Percentiles rank a stretch among this genome's conserved stretches.
phyloP scores from a whole-genome alignment of 23 tunicate species.

The Phallusia fumigata region DNA sequence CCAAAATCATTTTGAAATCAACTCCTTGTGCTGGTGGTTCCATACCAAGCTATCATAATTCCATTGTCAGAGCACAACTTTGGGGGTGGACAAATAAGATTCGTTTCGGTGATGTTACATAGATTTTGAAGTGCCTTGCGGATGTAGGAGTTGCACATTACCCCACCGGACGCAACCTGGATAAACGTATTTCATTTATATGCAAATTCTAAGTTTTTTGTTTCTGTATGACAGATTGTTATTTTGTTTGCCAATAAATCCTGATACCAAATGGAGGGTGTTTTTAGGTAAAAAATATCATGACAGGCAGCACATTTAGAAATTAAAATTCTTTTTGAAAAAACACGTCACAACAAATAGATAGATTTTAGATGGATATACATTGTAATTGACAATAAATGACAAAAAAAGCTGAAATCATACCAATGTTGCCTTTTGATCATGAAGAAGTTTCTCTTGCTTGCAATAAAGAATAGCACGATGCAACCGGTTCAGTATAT shows the following conservation, averaged over 20 bases:
- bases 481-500: constrained; percentile 41
- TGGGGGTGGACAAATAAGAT: constrained; percentile 56
- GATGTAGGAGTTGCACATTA: constrained; percentile 56
- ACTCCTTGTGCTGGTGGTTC: too few relatives aligned
- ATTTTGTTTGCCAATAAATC: not conserved
- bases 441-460: constrained; percentile 5
- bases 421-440: constrained; percentile 20
- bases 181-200: not conserved
- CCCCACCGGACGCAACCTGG: constrained; percentile 91
- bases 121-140: constrained; percentile 37
- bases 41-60: constrained; percentile 92
- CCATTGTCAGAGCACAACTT: constrained; percentile 82
- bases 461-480: constrained; percentile 64
- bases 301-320: not conserved
- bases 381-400: not conserved
- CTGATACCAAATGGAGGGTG: not conserved
- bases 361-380: too few relatives aligned
- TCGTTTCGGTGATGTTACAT: constrained; percentile 27
- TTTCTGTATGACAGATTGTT: constrained; percentile 1
- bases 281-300: not conserved
- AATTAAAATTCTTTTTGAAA: not conserved
- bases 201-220: not conserved
- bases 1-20: not conserved
- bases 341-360: too few relatives aligned
- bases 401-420: not conserved